phyloP scores from a whole-genome alignment of 2,797 vertebrate genomes.

The Coendou prehensilis region DNA sequence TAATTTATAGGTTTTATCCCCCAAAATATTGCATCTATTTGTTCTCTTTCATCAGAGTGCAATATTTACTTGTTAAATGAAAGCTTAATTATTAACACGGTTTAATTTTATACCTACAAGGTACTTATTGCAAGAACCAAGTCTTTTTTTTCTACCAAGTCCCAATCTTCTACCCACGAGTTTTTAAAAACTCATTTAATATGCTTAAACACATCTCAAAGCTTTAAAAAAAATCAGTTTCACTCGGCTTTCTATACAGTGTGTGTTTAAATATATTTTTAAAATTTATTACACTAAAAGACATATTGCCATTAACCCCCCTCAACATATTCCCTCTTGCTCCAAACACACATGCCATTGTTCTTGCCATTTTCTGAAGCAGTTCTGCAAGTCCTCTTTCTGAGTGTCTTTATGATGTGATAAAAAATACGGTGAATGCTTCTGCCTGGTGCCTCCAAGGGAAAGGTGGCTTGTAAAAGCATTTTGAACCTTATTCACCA shows the following conservation, averaged over 20 bases:
- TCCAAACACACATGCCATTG: not conserved
- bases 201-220: not conserved
- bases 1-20: conserved; percentile 30
- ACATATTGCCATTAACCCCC: not conserved
- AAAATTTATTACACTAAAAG: not conserved
- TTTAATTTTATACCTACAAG: conserved; percentile 69
- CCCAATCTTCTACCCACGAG: not conserved
- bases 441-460: not conserved
- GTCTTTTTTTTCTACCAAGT: conserved; percentile 34
- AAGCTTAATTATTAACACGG: conserved; percentile 50
- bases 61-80: conserved; percentile 61
- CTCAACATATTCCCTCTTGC: not conserved
- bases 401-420: not conserved
- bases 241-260: not conserved
- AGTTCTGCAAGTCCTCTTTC: not conserved
- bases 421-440: not conserved
- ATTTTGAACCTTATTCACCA: not conserved
- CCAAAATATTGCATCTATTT: not conserved
- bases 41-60: conserved; percentile 1
- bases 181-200: conserved; percentile 27
- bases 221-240: conserved; percentile 27
- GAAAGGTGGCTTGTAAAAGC: not conserved
- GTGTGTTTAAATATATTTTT: not conserved
- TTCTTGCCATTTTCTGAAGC: not conserved
- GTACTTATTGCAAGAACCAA: not conserved